Evolutionary conservation across 1,140 invertebrate species (phyloP).

Genomic region (Drosophila melanica): DNA sequence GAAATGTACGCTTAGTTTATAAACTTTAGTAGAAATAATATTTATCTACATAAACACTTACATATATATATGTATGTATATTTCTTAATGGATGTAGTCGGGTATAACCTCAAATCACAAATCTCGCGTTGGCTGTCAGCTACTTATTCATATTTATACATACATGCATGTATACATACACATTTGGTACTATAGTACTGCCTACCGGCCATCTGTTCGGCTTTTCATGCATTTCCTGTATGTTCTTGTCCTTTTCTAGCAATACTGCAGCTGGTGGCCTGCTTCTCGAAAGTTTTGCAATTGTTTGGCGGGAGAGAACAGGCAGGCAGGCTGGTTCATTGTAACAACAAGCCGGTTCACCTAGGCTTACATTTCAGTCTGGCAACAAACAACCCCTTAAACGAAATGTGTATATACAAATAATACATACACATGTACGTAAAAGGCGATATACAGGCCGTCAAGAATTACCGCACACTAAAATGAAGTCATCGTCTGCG

Average conservation of each 20-base stretch:
- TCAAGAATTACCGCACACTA: neutral
- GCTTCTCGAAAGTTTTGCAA: slow-evolving; percentile 47
- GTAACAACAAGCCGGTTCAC: slow-evolving; percentile 58
- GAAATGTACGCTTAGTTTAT: neutral
- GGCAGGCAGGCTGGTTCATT: neutral
- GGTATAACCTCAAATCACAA: slow-evolving; percentile 4
- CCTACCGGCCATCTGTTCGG: slow-evolving; percentile 37
- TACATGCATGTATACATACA: slow-evolving; percentile 10
- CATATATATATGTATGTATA: neutral
- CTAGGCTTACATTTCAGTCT: slow-evolving; percentile 53
- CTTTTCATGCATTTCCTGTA: slow-evolving; percentile 58
- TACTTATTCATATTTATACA: slow-evolving; percentile 40
- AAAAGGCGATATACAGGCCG: slow-evolving; percentile 1
- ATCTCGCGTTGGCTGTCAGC: neutral
- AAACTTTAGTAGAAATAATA: slow-evolving; percentile 7
- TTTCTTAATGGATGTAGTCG: too few species aligned
- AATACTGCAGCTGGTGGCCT: slow-evolving; percentile 54
- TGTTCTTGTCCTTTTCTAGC: slow-evolving; percentile 40
- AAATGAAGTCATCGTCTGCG: slow-evolving; percentile 63
- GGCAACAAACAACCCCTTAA: slow-evolving; percentile 51
- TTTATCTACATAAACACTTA: neutral
- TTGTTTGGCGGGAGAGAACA: slow-evolving; percentile 9
- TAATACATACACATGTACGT: slow-evolving; percentile 1
- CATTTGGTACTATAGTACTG: neutral
- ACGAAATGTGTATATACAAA: neutral